Evolutionary conservation across 1,140 invertebrate species (phyloP), one percentile per base, ranked within the genome.

Genomic region (Trichonephila inaurata): DNA sequence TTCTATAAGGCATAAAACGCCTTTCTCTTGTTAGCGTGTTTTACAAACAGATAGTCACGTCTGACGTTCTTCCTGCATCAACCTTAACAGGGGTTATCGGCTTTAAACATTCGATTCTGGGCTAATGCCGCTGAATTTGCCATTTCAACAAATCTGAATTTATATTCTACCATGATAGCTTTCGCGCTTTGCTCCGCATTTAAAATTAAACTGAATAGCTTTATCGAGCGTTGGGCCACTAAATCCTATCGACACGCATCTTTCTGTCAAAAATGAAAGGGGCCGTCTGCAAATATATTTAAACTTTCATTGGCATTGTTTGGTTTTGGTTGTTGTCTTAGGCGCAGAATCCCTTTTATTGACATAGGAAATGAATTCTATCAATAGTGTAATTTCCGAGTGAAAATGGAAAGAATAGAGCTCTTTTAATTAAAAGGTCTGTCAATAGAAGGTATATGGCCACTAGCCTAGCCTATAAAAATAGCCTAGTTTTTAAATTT

Each of bases 151-250:
- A 85, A 85, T 85, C 58, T 85, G 58, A 61, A 60, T 61, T 85
- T 85, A 85, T 58, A 18, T 60, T 85, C 83, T 21, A 24, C 83
- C 44, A 60, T 85, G 83, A 85, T 85, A 8, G 83, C 21, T 58
- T 85, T 85, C 83, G 44, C n/a, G 58, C 83, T 85, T 60, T 58
- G n/a, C 44, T 12, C 51, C 44, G 28, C 51, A 85, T 85, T 85
- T 33, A 16, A 85, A 85, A 85, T 85, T 85, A 85, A 85, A 85
- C 5, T 85, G 83, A 60, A 85, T 85, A 24, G 58, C 58, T 85
- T 85, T 85, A 85, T 85, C 58, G 58, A 85, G 51, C 83, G 12
- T 8, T 33, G 21, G 51, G n/a, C 58, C 83, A 85, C 51, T 85
- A 85, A 85, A 85, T 85, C 83, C 83, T 85, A 85, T 58, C 72